Evolutionary conservation across 2,888 invertebrate genomes (phyloP), one percentile per base, ranked within the genome.

Genomic region (Mythimna impura): DNA sequence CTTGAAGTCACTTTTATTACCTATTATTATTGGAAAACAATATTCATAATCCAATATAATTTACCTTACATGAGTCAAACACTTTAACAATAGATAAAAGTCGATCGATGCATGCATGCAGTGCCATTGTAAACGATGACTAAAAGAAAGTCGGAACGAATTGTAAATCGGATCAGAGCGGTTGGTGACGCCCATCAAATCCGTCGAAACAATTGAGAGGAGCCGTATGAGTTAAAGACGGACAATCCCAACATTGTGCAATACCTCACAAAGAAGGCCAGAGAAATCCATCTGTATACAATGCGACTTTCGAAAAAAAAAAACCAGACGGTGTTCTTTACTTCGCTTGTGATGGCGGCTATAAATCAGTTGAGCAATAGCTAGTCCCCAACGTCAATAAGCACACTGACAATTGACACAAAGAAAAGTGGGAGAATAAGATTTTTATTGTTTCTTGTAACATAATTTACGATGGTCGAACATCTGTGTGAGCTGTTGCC

Each of bases 61-160:
- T 71, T 67, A 64, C 57, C 54, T 66, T 64, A 54, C 34, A 61
- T 61, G 25, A 60, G n/a, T 50, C 54, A 54, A 68, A 55, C 3
- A 40, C 71, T 69, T 47, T 58, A 75, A 82, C 74, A 82, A 82
- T 75, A 62, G 68, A 78, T 55, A 63, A 62, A 57, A 40, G n/a
- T 50, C 12, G 36, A 62, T 63, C 50, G 66, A 65, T 60, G 36
- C 50, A 47, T 83, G 84, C 85, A 87, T 84, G 83, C 84, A 83
- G 73, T 83, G 76, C 90, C 87, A 91, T 94, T 93, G 93, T 94
- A 87, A 83, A 85, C 76, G 62, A 85, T 84, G 78, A 83, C 82
- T 90, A 90, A 92, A 94, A 93, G 94, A 94, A 94, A 94, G 93
- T 92, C 90, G 93, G 92, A 94, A 95, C 95, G 93, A 96, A 95